Percentiles rank a stretch among this genome's conserved stretches.
phyloP scores from a whole-genome alignment of 2,888 invertebrate species.

The Melanargia galathea region DNA sequence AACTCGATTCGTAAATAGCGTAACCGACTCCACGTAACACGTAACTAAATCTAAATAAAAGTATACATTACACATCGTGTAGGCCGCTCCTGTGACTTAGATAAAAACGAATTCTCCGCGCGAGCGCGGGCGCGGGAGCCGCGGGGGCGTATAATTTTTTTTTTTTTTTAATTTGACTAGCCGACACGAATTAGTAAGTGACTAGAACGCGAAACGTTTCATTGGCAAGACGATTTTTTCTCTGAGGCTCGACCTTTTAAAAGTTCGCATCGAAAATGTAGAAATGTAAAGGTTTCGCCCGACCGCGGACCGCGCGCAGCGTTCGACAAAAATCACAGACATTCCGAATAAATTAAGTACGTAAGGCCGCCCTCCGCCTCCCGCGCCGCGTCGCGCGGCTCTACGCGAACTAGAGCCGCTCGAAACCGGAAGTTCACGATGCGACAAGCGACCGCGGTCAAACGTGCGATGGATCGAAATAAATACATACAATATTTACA shows the following conservation, averaged over 20 bases:
- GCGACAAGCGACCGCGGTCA: conserved; percentile 24
- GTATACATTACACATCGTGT: conserved; percentile 63
- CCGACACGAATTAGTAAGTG: conserved; percentile 76
- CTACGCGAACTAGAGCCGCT: background rate
- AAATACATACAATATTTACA: conserved; percentile 78
- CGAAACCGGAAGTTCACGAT: background rate
- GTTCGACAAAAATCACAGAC: conserved; percentile 53
- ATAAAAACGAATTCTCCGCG: conserved; percentile 46
- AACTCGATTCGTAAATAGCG: conserved; percentile 66
- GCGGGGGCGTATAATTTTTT: conserved; percentile 24
- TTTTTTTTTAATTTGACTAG: conserved; percentile 65
- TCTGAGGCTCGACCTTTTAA: conserved; percentile 40
- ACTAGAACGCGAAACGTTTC: conserved; percentile 76
- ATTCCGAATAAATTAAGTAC: conserved; percentile 56
- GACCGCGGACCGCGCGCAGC: conserved; percentile 23
- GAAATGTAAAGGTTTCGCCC: conserved; percentile 25
- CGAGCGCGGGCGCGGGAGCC: conserved; percentile 41
- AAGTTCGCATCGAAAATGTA: conserved; percentile 34
- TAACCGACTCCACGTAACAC: conserved; percentile 51
- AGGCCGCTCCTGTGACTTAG: conserved; percentile 76
- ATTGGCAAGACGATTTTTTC: conserved; percentile 68
- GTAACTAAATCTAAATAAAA: conserved; percentile 63
- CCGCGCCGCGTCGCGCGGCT: conserved; percentile 16
- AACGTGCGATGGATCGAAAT: conserved; percentile 62
- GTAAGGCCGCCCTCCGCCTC: conserved; percentile 4